These are phyloP conservation scores for Peromyscus leucopus DNA, from an alignment of 2,113 vertebrate species.

Conservation along the genomic window DNA sequence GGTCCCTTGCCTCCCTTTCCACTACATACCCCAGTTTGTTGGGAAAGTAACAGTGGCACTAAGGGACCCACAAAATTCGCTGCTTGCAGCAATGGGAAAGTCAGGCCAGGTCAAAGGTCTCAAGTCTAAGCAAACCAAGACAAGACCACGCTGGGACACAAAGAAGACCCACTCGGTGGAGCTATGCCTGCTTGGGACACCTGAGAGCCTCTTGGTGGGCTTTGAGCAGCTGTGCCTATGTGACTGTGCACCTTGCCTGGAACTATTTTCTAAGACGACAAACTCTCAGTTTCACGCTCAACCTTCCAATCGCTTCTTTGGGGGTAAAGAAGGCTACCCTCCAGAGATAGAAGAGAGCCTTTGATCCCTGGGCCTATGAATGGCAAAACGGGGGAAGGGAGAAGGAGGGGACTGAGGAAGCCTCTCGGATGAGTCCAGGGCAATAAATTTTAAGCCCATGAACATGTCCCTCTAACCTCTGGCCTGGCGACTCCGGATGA, in stretches of 20 bases:
- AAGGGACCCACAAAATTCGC: not conserved
- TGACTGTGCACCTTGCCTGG: not conserved
- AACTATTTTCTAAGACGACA: not conserved
- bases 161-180: fast-evolving
- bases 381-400: constrained; percentile 80
- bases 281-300: not conserved
- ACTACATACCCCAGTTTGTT: not conserved
- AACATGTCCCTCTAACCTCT: constrained; percentile 94
- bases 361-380: constrained; percentile 88
- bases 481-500: constrained; percentile 90
- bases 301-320: not conserved
- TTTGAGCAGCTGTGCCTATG: fast-evolving
- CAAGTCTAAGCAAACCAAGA: not conserved
- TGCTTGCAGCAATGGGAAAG: not conserved
- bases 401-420: constrained; percentile 76
- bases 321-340: not conserved
- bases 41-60: not conserved
- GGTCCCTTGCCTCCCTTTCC: not conserved
- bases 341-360: constrained; percentile 75
- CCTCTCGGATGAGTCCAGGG: constrained; percentile 89
- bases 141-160: not conserved
- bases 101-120: not conserved
- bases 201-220: not conserved
- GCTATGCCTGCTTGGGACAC: not conserved
- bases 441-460: constrained; percentile 93